Percentiles rank a stretch among this genome's conserved stretches.
Evolutionary conservation across 2,113 vertebrate species (phyloP).

Genomic region (Megaptera novaeangliae): DNA sequence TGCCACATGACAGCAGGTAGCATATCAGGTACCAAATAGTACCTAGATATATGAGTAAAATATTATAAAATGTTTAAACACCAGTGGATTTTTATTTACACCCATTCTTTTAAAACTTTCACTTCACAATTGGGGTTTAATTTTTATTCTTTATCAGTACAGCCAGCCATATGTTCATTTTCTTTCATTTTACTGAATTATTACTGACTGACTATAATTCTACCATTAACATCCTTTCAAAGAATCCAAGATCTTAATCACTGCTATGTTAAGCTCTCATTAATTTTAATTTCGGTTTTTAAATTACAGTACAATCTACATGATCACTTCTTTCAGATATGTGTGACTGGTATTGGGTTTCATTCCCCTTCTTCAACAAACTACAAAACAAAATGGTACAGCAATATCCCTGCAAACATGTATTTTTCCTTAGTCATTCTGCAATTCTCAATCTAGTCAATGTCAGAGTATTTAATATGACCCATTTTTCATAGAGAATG

Average conservation of each 20-base stretch:
- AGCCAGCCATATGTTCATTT: neutral
- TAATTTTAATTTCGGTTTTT: constrained; percentile 22
- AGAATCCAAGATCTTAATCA: neutral
- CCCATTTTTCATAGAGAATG: constrained; percentile 84
- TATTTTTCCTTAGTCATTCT: constrained; percentile 80
- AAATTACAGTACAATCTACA: neutral
- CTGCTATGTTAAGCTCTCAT: neutral
- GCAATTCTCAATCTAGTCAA: constrained; percentile 85
- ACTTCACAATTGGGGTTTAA: neutral
- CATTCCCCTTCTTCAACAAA: constrained; percentile 66
- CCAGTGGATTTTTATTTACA: neutral
- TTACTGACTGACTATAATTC: constrained; percentile 2
- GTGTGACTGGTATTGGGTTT: constrained; percentile 23
- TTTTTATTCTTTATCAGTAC: neutral
- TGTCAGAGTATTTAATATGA: constrained; percentile 85
- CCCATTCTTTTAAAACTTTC: neutral
- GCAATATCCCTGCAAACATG: constrained; percentile 81
- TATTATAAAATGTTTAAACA: neutral
- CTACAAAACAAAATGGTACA: constrained; percentile 75
- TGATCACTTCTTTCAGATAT: neutral
- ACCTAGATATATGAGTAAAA: neutral
- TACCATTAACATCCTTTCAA: constrained; percentile 1
- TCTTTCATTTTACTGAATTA: neutral
- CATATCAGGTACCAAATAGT: neutral
- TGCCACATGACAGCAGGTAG: neutral